phyloP scores from a whole-genome alignment of 35 echinoderm and acorn worm genomes.

The Stichopus chloronotus region DNA sequence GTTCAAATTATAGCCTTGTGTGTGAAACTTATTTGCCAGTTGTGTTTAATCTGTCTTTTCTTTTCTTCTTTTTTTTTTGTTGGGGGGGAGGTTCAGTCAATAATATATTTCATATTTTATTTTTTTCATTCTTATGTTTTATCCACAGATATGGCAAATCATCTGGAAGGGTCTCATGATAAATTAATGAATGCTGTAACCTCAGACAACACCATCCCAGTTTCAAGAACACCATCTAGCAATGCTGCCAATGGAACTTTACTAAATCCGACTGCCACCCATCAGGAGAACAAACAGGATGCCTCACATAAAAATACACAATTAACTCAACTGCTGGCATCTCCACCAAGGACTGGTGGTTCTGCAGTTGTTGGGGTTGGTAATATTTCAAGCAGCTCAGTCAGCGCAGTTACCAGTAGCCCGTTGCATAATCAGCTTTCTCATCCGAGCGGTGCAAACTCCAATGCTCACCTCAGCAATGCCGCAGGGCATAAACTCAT shows the following conservation, averaged over 20 bases:
- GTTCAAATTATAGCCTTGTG: no score
- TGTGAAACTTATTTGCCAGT: no score
- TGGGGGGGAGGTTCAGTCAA: no score
- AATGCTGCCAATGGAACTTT: constrained; percentile 80
- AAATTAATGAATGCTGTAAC: constrained; percentile 64
- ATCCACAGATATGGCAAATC: constrained; percentile 68
- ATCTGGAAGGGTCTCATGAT: constrained; percentile 75
- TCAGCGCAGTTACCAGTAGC: constrained; percentile 58
- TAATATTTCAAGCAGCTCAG: constrained; percentile 47
- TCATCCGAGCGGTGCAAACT: constrained; percentile 50
- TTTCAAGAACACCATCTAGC: constrained; percentile 37
- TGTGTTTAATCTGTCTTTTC: no score
- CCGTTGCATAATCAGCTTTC: constrained; percentile 79
- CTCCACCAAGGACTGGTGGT: constrained; percentile 76
- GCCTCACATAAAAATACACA: constrained; percentile 91
- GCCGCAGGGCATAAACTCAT: constrained; percentile 49
- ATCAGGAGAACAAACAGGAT: constrained; percentile 72
- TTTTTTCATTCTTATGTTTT: no score
- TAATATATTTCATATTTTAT: no score
- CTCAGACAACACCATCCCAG: constrained; percentile 48
- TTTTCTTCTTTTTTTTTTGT: no score
- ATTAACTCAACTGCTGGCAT: constrained; percentile 83
- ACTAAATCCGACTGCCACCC: constrained; percentile 57
- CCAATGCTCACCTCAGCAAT: constrained; percentile 52
- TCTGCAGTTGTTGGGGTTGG: constrained; percentile 38